Percentiles rank a stretch among this genome's conserved stretches.
Conservation (phyloP, 2,113 vertebrate species). For the Microtus ochrogaster region DNA sequence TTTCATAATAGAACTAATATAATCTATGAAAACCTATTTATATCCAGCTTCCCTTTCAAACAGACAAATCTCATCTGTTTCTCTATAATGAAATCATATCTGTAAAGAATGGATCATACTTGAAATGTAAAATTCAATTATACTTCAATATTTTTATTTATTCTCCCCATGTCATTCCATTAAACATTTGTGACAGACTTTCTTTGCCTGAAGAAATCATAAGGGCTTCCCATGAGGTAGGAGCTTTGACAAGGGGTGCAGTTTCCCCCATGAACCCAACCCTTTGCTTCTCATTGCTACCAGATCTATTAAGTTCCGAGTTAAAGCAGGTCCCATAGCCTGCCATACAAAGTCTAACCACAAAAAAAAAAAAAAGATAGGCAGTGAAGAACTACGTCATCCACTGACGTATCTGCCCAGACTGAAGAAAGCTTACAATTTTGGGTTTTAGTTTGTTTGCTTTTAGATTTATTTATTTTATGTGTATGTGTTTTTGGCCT, state of each 20-base stretch:
- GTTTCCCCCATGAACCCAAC: background rate
- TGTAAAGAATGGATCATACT: constrained; percentile 49
- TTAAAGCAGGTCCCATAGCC: background rate
- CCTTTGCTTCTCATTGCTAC: background rate
- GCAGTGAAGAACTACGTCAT: background rate
- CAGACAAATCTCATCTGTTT: constrained; percentile 48
- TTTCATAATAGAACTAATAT: constrained; percentile 55
- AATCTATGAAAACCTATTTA: constrained; percentile 56
- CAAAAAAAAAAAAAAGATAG: background rate
- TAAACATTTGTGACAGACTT: constrained; percentile 36
- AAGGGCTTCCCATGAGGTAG: background rate
- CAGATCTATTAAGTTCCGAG: background rate
- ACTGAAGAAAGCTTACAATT: background rate
- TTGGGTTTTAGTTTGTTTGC: background rate
- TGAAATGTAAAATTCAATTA: constrained; percentile 65
- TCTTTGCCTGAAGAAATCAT: background rate
- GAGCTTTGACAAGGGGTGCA: background rate
- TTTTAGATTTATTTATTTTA: background rate
- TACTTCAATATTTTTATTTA: constrained; percentile 60
- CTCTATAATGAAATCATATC: constrained; percentile 51
- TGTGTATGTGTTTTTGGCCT: background rate
- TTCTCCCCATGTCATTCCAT: constrained; percentile 35
- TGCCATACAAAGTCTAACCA: background rate
- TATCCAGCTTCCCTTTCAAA: constrained; percentile 36
- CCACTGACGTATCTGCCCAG: background rate